A percentile compares a stretch with the other conserved stretches of the same genome.
These are phyloP conservation scores for Akabosia matsudoensis DNA, from an alignment of 1,140 invertebrate genomes.

Conservation along the genomic window DNA sequence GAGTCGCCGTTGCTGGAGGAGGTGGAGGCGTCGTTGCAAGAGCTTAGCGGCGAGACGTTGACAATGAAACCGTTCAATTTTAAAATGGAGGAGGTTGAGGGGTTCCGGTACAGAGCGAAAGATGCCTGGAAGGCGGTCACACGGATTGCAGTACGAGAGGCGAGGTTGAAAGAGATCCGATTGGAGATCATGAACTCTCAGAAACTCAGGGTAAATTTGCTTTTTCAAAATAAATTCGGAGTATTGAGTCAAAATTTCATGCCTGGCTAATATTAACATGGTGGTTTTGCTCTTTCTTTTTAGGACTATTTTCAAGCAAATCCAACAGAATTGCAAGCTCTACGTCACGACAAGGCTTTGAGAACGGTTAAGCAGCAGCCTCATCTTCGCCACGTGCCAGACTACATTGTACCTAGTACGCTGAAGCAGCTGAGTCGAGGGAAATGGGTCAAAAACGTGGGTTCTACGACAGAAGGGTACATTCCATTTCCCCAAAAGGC, in stretches of 20 bases:
- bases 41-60: slow-evolving; percentile 42
- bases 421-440: slow-evolving; percentile 60
- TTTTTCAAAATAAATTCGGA: neutral
- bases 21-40: slow-evolving; percentile 36
- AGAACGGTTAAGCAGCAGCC: slow-evolving; percentile 78
- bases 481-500: slow-evolving; percentile 46
- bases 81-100: slow-evolving; percentile 90
- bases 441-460: slow-evolving; percentile 46
- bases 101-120: slow-evolving; percentile 86
- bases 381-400: slow-evolving; percentile 87
- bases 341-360: slow-evolving; percentile 89
- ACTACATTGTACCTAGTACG: slow-evolving; percentile 82
- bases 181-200: slow-evolving; percentile 88
- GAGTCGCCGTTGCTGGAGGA: slow-evolving; percentile 72
- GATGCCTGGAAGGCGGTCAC: slow-evolving; percentile 94
- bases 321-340: slow-evolving; percentile 79
- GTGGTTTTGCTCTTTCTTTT: slow-evolving; percentile 33
- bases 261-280: no score
- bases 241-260: no score
- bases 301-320: slow-evolving; percentile 92
- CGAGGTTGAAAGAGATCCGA: slow-evolving; percentile 92
- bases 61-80: slow-evolving; percentile 74
- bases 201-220: slow-evolving; percentile 73
- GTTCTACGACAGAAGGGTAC: slow-evolving; percentile 11
- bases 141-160: slow-evolving; percentile 84